Evolutionary conservation across 2,797 vertebrate species (phyloP), one percentile per base, ranked within the genome.

Genomic region (Nannoperca australis): DNA sequence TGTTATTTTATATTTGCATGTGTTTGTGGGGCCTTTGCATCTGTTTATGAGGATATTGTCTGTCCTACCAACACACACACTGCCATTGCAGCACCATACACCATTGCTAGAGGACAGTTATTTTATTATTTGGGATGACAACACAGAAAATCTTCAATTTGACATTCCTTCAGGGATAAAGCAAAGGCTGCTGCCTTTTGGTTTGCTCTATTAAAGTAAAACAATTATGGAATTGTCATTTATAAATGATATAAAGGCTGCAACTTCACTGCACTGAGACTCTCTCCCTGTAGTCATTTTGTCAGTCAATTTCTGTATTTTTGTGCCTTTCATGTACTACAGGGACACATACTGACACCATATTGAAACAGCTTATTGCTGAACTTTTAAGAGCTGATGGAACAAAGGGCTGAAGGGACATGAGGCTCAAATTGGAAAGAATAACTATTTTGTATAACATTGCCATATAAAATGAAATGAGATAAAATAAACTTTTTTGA

Each of bases 71-170:
- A 47, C 11, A 32, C 24, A 27, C 24, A 27, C n/a, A 54, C 27
- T 66, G 47, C 54, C 24, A 17, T 13, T 40, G 18, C 45, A 38
- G 22, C 38, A 38, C 54, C 40, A 24, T 7, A 22, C 34, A 44
- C 24, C 36, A 17, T 65, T 24, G 62, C 62, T 59, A 22, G 38
- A 81, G 54, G 71, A 62, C 13, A 64, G 24, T 66, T 18, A 49
- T 76, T 89, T 70, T 71, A 81, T 82, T 88, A 86, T 86, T 76
- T 85, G 60, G 53, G 38, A 61, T 50, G 76, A 82, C 76, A 74
- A 38, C 13, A 77, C 13, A 77, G 70, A 82, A 34, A 80, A 85
- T 85, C 76, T 85, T 79, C 76, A 30, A 70, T 85, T 78, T 78
- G 70, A 82, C 81, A 71, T 78, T 66, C 54, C 59, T 80, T 77